Evolutionary conservation across 2,113 vertebrate species (phyloP), one percentile per base, ranked within the genome.

Genomic region (Melanotaenia duboulayi): DNA sequence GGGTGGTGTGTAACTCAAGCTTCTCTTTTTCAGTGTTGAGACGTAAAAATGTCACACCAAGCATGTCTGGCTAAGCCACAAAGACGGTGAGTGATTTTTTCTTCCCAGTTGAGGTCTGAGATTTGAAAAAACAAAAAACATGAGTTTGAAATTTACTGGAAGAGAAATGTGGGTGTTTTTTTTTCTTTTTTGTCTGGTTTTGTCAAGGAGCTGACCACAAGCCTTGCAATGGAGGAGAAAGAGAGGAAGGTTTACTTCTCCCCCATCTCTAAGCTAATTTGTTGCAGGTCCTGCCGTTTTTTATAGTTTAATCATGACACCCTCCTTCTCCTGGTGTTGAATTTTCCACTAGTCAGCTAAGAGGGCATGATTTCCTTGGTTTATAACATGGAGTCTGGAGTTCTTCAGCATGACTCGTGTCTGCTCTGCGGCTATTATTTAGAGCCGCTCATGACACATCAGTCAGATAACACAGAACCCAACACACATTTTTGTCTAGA

Each of bases 271-370:
- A 71, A 55, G 82, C 65, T 91, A 89, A 92, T 92, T 88, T 81
- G 56, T 68, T 75, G 80, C 90, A 91, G 86, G 76, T 81, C 60
- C 78, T 62, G 61, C 75, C 39, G 80, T 93, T 92, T 90, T 92
- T 89, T 83, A 74, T 80, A 84, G 19, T 83, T 81, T 76, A 65
- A 71, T 76, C 39, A 83, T 87, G 85, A 92, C 82, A 71, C 62
- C 69, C 37, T 77, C 56, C 35, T 54, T 58, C 68, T 39, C 71
- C 90, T 79, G 78, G 82, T 87, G 72, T 78, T 72, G 61, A 51
- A 82, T 89, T 94, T 94, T 94, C 92, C 93, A 91, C 81, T 25
- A 87, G 71, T 80, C 81, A 85, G 75, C 81, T 60, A 51, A 66
- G 60, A 22, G 44, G 52, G 63, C 74, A 84, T 74, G 0, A 63